A percentile compares a stretch with the other conserved stretches of the same genome.
Conservation (phyloP, 2,888 invertebrate species). For the Protodeltote pygarga region DNA sequence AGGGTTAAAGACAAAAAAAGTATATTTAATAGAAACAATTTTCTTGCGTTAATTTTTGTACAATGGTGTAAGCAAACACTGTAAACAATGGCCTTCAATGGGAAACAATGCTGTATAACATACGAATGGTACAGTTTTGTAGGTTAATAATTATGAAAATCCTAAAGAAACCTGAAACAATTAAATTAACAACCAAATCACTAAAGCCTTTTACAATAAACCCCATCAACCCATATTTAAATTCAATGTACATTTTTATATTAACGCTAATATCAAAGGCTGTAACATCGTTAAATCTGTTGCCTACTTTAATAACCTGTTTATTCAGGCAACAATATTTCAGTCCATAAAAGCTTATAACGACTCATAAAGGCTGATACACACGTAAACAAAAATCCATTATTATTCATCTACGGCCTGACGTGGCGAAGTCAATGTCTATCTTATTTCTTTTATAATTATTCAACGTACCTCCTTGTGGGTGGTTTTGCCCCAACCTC, state of each 20-base stretch:
- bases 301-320: slow-evolving; percentile 65
- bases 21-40: too few species aligned
- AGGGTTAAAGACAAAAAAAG: too few species aligned
- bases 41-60: too few species aligned
- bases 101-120: too few species aligned
- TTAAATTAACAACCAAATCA: slow-evolving; percentile 8
- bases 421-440: slow-evolving; percentile 85
- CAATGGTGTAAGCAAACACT: too few species aligned
- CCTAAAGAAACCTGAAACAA: too few species aligned
- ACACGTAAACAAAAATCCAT: slow-evolving; percentile 84
- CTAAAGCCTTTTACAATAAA: slow-evolving; percentile 16
- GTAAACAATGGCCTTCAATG: too few species aligned
- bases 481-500: slow-evolving; percentile 58
- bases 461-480: slow-evolving; percentile 76
- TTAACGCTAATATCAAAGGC: slow-evolving; percentile 31
- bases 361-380: slow-evolving; percentile 71
- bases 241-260: slow-evolving; percentile 40
- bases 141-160: too few species aligned
- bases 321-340: slow-evolving; percentile 68
- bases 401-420: slow-evolving; percentile 84
- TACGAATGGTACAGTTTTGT: too few species aligned
- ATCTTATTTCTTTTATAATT: slow-evolving; percentile 87
- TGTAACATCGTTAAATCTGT: slow-evolving; percentile 50
- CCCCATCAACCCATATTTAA: slow-evolving; percentile 33
- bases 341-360: slow-evolving; percentile 67